These are phyloP conservation scores for Heliconius hewitsoni DNA, from an alignment of 1,140 invertebrate species.

Conservation along the genomic window DNA sequence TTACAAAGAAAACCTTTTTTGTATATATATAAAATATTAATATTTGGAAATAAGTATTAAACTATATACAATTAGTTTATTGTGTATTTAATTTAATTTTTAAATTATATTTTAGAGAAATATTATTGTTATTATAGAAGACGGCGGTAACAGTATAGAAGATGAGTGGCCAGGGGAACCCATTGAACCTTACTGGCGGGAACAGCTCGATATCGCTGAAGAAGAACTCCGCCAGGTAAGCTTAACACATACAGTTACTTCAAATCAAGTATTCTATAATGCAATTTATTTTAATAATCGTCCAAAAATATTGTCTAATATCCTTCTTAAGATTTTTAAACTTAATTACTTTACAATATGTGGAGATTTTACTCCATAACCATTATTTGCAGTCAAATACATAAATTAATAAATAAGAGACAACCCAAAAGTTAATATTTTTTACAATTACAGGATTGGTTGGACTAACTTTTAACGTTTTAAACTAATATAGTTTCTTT, in stretches of 20 bases:
- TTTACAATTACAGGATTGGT: constrained; percentile 67
- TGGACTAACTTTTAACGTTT: constrained; percentile 72
- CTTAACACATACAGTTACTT: constrained; percentile 14
- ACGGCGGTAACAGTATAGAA: constrained; percentile 70
- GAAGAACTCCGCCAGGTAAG: constrained; percentile 67
- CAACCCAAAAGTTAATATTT: neutral
- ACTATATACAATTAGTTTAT: no score
- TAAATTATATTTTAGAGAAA: neutral
- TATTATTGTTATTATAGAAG: constrained; percentile 53
- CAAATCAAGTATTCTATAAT: no score
- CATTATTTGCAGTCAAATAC: no score
- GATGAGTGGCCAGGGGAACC: constrained; percentile 75
- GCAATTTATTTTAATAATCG: no score
- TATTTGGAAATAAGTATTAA: neutral
- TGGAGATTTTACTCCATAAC: no score
- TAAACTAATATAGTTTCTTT: constrained; percentile 53
- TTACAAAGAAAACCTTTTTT: neutral
- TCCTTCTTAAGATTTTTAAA: no score
- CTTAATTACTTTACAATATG: no score
- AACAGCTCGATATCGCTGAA: constrained; percentile 65
- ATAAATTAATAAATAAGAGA: neutral
- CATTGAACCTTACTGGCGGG: constrained; percentile 62
- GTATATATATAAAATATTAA: no score
- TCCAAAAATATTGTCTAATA: no score
- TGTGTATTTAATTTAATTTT: no score